These are phyloP conservation scores for Phocoena phocoena DNA, from an alignment of 2,113 vertebrate genomes.

Conservation along the genomic window DNA sequence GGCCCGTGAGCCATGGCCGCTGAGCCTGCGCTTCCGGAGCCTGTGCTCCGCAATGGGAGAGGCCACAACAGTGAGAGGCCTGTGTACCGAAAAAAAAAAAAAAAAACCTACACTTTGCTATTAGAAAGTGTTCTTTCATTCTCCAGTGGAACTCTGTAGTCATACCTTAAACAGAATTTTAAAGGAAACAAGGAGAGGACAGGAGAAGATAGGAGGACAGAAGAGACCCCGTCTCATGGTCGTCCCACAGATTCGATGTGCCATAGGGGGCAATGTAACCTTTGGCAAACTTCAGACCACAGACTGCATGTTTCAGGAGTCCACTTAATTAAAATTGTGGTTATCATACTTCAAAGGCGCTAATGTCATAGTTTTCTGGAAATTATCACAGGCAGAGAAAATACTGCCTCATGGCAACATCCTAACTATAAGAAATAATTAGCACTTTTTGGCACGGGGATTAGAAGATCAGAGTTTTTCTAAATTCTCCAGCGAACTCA, in stretches of 20 bases:
- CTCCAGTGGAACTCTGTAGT: not conserved
- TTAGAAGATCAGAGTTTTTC: not conserved
- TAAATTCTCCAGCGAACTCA: not conserved
- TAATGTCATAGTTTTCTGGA: not conserved
- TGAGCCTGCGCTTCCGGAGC: too few relatives aligned
- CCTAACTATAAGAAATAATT: not conserved
- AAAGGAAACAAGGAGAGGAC: not conserved
- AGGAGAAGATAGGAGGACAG: not conserved
- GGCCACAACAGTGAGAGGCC: too few relatives aligned
- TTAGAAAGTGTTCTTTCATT: not conserved
- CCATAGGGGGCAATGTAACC: not conserved
- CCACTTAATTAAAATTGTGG: not conserved
- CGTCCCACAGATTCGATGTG: not conserved
- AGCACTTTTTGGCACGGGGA: not conserved
- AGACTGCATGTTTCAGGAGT: not conserved
- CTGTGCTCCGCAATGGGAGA: too few relatives aligned
- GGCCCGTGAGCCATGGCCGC: too few relatives aligned
- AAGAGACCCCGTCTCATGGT: not conserved
- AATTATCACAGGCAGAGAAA: constrained; percentile 19
- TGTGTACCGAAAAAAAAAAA: not conserved
- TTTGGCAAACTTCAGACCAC: not conserved
- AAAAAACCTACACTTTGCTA: not conserved
- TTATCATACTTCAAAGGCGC: not conserved
- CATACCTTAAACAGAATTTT: not conserved
- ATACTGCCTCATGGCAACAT: not conserved